Percentiles rank a stretch among this genome's conserved stretches.
Conservation (phyloP, 1,140 invertebrate genomes). For the Drosophila sproati region DNA sequence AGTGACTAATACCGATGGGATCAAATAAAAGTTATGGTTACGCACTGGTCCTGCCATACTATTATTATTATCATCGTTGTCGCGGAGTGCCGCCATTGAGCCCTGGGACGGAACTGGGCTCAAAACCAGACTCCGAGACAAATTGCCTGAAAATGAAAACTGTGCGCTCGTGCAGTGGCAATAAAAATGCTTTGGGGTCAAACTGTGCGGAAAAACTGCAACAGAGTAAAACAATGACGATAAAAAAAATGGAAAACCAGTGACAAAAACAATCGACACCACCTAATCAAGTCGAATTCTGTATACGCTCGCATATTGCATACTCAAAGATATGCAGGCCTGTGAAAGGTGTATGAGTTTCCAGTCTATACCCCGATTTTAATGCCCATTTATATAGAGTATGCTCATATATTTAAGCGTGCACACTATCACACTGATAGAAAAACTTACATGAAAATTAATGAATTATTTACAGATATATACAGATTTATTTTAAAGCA, state of each 20-base stretch:
- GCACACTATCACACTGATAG: not conserved
- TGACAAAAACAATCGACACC: not conserved
- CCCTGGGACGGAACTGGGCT: not conserved
- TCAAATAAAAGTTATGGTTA: constrained; percentile 31
- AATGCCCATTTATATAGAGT: not conserved
- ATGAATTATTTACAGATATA: too few species aligned
- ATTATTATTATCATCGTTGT: constrained; percentile 26
- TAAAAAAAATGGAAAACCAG: constrained; percentile 16
- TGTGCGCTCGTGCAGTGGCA: constrained; percentile 23
- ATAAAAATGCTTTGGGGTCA: constrained; percentile 48
- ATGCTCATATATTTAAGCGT: not conserved
- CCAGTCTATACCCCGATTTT: not conserved
- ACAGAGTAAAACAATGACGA: constrained; percentile 40
- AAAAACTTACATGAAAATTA: not conserved
- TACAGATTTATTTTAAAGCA: too few species aligned
- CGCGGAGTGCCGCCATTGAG: not conserved
- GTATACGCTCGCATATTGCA: constrained; percentile 1
- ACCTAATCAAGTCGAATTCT: constrained; percentile 1
- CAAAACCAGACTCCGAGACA: constrained; percentile 24
- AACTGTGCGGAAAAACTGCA: constrained; percentile 44
- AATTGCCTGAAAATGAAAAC: constrained; percentile 51
- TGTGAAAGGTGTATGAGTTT: not conserved
- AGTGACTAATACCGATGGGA: constrained; percentile 22
- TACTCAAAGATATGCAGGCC: not conserved
- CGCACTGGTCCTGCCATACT: constrained; percentile 10